These are phyloP conservation scores for Steromphala cineraria DNA, from an alignment of 2,888 invertebrate genomes.

Conservation along the genomic window DNA sequence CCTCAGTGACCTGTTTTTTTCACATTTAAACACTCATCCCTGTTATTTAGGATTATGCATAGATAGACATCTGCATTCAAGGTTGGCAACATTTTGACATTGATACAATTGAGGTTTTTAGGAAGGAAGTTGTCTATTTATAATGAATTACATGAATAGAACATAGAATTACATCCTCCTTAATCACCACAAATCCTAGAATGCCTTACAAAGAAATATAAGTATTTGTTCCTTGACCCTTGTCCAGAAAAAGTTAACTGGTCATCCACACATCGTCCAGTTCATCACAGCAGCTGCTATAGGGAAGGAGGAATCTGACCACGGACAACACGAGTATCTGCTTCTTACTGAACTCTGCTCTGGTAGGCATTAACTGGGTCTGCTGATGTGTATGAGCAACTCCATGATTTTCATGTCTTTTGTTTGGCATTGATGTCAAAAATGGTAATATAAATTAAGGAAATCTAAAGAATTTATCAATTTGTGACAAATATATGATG, in stretches of 20 bases:
- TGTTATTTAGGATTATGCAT: too few species aligned
- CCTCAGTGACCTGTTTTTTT: too few species aligned
- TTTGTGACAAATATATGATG: too few species aligned
- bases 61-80: too few species aligned
- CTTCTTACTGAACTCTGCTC: slow-evolving; percentile 94
- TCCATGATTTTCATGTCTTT: not conserved
- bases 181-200: not conserved
- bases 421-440: not conserved
- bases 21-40: too few species aligned
- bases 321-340: slow-evolving; percentile 92
- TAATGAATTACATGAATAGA: too few species aligned
- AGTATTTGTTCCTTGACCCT: slow-evolving; percentile 12
- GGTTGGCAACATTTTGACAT: too few species aligned
- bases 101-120: too few species aligned
- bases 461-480: too few species aligned
- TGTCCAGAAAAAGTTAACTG: slow-evolving; percentile 86
- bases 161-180: too few species aligned
- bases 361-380: slow-evolving; percentile 78
- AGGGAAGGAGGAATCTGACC: slow-evolving; percentile 86
- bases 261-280: slow-evolving; percentile 93
- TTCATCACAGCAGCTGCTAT: slow-evolving; percentile 89
- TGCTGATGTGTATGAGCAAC: too few species aligned
- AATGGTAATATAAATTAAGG: not conserved
- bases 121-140: too few species aligned
- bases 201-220: not conserved